Evolutionary conservation across 2,888 invertebrate genomes (phyloP).

Genomic region (Stramonita haemastoma): DNA sequence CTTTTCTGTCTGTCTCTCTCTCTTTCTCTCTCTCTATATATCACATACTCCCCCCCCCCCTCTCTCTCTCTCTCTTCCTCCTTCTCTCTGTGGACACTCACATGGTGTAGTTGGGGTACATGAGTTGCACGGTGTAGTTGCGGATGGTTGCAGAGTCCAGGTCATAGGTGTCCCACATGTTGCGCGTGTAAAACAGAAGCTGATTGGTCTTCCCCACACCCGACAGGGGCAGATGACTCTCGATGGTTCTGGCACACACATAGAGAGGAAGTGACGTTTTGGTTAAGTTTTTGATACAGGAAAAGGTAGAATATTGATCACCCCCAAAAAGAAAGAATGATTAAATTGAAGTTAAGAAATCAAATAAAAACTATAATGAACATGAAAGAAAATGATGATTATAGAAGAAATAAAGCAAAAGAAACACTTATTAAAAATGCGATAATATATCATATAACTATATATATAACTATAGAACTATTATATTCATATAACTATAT

Average conservation of each 20-base stretch:
- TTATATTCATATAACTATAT: too few species aligned
- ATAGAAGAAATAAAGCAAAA: not conserved
- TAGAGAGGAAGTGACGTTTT: not conserved
- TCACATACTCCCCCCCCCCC: not conserved
- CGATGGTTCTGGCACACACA: conserved; percentile 55
- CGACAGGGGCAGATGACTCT: conserved; percentile 61
- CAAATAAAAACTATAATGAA: not conserved
- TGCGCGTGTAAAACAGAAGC: conserved; percentile 60
- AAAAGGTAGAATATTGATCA: not conserved
- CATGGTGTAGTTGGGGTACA: conserved; percentile 65
- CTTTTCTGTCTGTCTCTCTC: too few species aligned
- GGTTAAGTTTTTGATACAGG: too few species aligned
- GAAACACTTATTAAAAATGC: not conserved
- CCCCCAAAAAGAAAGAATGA: not conserved
- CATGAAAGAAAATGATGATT: not conserved
- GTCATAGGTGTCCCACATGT: conserved; percentile 64
- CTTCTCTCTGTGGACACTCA: conserved; percentile 50
- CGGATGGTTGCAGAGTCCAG: conserved; percentile 65
- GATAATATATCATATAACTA: too few species aligned
- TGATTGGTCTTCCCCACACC: conserved; percentile 65
- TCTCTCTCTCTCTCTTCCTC: not conserved
- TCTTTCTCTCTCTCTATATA: not conserved
- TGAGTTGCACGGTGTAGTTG: conserved; percentile 66
- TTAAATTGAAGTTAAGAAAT: not conserved
- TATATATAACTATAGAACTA: too few species aligned